A percentile compares a stretch with the other conserved stretches of the same genome.
Conservation (phyloP, 1,140 invertebrate genomes). For the Solenopsis invicta region DNA sequence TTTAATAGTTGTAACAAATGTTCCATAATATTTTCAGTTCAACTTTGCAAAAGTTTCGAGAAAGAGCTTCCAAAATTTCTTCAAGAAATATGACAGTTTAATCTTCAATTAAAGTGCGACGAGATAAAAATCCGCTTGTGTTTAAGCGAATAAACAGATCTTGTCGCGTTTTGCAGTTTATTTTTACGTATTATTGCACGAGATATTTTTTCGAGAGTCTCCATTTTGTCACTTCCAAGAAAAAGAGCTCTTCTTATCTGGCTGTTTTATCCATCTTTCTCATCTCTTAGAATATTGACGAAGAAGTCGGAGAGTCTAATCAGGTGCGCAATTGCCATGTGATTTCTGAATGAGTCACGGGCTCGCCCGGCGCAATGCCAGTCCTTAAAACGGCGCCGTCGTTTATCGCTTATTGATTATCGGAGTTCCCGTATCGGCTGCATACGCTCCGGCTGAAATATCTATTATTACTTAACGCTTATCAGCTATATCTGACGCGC, state of each 20-base stretch:
- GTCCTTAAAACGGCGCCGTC: slow-evolving; percentile 43
- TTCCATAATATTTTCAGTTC: neutral
- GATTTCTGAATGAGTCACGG: slow-evolving; percentile 43
- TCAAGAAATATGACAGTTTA: neutral
- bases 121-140: neutral
- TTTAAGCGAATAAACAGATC: neutral
- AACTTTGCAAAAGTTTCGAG: neutral
- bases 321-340: slow-evolving; percentile 34
- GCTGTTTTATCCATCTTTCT: neutral
- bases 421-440: slow-evolving; percentile 7
- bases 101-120: slow-evolving; percentile 19
- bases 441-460: slow-evolving; percentile 13
- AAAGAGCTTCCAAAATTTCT: neutral
- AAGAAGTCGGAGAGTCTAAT: slow-evolving; percentile 6
- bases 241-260: neutral
- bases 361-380: neutral
- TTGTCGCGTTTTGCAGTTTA: neutral
- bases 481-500: slow-evolving; percentile 10
- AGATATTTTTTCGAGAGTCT: neutral
- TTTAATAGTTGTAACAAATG: neutral
- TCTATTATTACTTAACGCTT: slow-evolving; percentile 48
- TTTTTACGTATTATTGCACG: neutral
- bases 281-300: neutral
- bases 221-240: neutral
- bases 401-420: slow-evolving; percentile 54